Evolutionary conservation across 2,797 vertebrate genomes (phyloP), one percentile per base, ranked within the genome.

Genomic region (Semaprochilodus insignis): DNA sequence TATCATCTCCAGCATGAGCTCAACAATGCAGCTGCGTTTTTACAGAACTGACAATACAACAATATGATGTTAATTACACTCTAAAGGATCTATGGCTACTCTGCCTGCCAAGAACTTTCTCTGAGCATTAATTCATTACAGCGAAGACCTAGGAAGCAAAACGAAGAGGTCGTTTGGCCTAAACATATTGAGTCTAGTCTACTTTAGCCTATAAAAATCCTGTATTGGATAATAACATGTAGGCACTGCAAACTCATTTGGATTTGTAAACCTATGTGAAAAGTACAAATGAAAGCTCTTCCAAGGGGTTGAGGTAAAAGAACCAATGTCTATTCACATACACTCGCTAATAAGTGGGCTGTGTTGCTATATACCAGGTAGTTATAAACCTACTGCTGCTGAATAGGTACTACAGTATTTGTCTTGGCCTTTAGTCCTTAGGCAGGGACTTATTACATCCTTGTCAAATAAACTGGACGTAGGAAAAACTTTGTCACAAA

Each of bases 1-100:
- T 54, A 2, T 73, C 19, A 23, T 71, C 44, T 59, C 66, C 40
- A 62, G 66, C 74, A 77, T 11, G 21, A 52, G 27, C 44, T 77
- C 54, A 23, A 21, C n/a, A 40, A 67, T 36, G 17, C 62, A 71
- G 17, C 65, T 60, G 36, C 23, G 16, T 72, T 27, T 48, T 25
- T 27, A 72, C 40, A 52, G 4, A 72, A 48, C 21, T 48, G 40
- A 6, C 11, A 69, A 40, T 36, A 67, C 34, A 67, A 21, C 5
- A 11, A 14, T 70, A 27, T 51, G 70, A 52, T 52, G 70, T 54
- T 27, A 25, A 72, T 51, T 52, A 25, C 23, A 52, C 15, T 1
- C 44, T 52, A 3, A 52, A 8, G 14, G n/a, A 27, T 72, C 44
- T 6, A 48, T 23, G 40, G 17, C 34, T 3, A 19, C 17, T 67